Conservation (phyloP, 2,113 vertebrate genomes). For the Tragelaphus buxtoni region DNA sequence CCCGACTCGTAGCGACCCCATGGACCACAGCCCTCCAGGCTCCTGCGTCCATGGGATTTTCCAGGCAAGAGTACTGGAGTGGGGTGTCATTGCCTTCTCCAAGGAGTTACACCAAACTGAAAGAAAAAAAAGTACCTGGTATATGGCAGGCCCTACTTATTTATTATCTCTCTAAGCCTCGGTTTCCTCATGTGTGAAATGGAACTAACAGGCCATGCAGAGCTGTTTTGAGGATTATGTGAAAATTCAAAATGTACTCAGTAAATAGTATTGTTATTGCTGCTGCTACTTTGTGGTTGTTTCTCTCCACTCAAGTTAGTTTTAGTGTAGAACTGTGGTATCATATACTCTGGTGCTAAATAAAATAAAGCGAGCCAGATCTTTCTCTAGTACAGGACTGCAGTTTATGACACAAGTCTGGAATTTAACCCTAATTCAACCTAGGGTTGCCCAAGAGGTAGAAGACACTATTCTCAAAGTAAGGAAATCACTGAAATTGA, state of each 20-base stretch:
- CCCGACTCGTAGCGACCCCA: accelerated
- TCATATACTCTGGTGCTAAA: background rate
- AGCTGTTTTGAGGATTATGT: background rate
- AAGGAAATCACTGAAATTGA: background rate
- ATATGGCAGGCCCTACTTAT: background rate
- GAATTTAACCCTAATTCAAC: background rate
- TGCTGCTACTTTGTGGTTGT: background rate
- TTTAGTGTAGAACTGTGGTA: background rate
- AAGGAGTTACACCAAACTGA: background rate
- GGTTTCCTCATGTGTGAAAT: background rate
- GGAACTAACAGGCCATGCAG: background rate
- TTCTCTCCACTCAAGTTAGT: background rate
- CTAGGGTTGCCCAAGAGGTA: background rate
- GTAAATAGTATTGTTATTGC: background rate
- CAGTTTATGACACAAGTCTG: background rate
- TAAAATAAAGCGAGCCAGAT: background rate
- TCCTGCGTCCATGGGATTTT: background rate
- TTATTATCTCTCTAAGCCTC: background rate
- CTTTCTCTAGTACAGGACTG: background rate
- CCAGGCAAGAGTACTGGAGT: background rate
- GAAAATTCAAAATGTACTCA: background rate
- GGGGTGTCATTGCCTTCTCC: background rate
- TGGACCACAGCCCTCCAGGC: background rate
- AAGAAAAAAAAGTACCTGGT: background rate
- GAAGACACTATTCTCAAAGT: background rate